Conservation (phyloP, 1,140 invertebrate genomes). For the Dolichoris vasculosae region DNA sequence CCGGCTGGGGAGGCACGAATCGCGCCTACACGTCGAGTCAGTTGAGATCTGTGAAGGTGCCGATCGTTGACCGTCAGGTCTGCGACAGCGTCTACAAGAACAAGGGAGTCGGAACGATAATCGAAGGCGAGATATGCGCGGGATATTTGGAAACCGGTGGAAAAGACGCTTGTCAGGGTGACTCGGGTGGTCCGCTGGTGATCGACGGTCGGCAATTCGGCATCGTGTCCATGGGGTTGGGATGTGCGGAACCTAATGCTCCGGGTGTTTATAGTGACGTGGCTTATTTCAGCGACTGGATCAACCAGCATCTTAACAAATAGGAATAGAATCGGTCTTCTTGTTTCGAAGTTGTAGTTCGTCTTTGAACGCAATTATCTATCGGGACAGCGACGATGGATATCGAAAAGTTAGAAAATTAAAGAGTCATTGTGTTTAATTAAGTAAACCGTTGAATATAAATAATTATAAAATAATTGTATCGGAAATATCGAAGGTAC, state of each 20-base stretch:
- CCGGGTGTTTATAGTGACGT: conserved; percentile 8
- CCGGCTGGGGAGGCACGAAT: conserved; percentile 4
- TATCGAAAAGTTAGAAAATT: not conserved
- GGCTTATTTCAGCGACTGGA: conserved; percentile 18
- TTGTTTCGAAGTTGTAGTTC: not conserved
- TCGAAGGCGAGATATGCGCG: conserved; percentile 15
- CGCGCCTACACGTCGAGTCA: not conserved
- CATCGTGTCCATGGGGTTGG: not conserved
- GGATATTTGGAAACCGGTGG: not conserved
- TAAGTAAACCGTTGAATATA: not conserved
- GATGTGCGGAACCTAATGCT: not conserved
- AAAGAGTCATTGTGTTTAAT: not conserved
- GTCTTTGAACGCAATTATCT: no score
- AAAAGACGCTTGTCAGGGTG: conserved; percentile 6
- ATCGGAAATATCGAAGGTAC: not conserved
- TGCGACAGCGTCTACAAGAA: not conserved
- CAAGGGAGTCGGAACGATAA: not conserved
- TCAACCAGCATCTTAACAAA: not conserved
- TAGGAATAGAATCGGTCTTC: not conserved
- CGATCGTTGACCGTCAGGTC: not conserved
- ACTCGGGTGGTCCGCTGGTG: conserved; percentile 25
- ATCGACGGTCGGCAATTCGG: not conserved
- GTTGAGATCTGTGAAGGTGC: not conserved
- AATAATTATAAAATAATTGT: not conserved
- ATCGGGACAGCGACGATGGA: not conserved